These are phyloP conservation scores for Lutjanus argentimaculatus DNA, from an alignment of 2,797 vertebrate species.

Conservation along the genomic window DNA sequence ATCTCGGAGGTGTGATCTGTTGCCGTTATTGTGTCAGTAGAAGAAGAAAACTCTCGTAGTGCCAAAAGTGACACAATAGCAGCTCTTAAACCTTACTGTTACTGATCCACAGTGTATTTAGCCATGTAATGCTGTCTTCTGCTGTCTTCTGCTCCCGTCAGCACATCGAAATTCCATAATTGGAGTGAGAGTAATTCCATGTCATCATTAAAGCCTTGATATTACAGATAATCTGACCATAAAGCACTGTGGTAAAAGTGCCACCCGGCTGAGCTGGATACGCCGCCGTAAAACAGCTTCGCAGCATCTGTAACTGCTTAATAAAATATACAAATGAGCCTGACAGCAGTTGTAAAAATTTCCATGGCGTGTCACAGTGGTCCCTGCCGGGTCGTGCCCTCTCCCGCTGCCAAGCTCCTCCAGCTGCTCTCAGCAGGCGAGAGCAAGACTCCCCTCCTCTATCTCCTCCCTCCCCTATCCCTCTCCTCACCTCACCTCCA, in stretches of 20 bases:
- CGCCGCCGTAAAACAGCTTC: conserved; percentile 66
- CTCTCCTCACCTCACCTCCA: conserved; percentile 52
- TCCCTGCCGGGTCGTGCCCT: conserved; percentile 67
- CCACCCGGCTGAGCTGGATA: conserved; percentile 62
- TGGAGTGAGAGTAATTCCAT: conserved; percentile 51
- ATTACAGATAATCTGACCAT: conserved; percentile 78
- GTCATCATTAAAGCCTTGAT: conserved; percentile 72
- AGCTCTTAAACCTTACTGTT: conserved; percentile 28
- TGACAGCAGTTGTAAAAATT: conserved; percentile 71
- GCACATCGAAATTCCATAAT: conserved; percentile 37
- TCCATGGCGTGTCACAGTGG: conserved; percentile 53
- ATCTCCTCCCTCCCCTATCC: neutral
- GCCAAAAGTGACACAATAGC: conserved; percentile 68
- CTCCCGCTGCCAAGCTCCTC: conserved; percentile 69
- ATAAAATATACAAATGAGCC: conserved; percentile 82
- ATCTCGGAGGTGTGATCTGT: conserved; percentile 67
- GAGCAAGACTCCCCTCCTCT: conserved; percentile 32
- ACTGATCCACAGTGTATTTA: conserved; percentile 26
- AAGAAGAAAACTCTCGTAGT: conserved; percentile 46
- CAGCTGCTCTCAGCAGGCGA: conserved; percentile 76
- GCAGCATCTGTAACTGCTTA: conserved; percentile 77
- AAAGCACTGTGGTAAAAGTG: conserved; percentile 77
- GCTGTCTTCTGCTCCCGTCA: conserved; percentile 35
- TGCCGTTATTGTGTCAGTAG: conserved; percentile 45
- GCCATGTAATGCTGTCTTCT: conserved; percentile 26